Evolutionary conservation across 2,797 vertebrate genomes (phyloP).

Genomic region (Oreochromis mossambicus): DNA sequence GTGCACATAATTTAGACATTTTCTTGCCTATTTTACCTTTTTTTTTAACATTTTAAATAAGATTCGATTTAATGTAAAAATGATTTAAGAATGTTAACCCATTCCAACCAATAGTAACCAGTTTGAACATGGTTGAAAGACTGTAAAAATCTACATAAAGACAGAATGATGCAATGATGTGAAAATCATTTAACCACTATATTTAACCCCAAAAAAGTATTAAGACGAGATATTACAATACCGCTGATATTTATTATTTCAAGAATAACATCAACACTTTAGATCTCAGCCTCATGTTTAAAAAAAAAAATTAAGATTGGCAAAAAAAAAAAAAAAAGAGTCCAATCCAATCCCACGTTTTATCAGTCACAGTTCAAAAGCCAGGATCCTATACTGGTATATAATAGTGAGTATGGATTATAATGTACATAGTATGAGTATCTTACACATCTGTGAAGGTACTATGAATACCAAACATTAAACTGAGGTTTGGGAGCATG

Average conservation of each 20-base stretch:
- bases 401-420: not conserved
- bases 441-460: accelerated
- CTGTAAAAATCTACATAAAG: not conserved
- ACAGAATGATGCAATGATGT: not conserved
- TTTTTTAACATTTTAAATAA: not conserved
- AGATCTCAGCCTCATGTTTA: accelerated
- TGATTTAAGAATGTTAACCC: accelerated
- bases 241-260: not conserved
- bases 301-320: not conserved
- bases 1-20: not conserved
- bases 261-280: not conserved
- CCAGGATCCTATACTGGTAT: not conserved
- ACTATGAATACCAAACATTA: not conserved
- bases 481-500: not conserved
- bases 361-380: not conserved
- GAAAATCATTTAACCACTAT: not conserved
- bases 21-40: not conserved
- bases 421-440: not conserved
- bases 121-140: not conserved
- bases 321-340: not conserved
- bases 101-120: not conserved
- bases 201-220: not conserved
- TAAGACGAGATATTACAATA: not conserved
- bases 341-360: not conserved
- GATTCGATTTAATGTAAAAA: not conserved